Evolutionary conservation across 2,113 vertebrate species (phyloP).

Genomic region (Carlito syrichta): DNA sequence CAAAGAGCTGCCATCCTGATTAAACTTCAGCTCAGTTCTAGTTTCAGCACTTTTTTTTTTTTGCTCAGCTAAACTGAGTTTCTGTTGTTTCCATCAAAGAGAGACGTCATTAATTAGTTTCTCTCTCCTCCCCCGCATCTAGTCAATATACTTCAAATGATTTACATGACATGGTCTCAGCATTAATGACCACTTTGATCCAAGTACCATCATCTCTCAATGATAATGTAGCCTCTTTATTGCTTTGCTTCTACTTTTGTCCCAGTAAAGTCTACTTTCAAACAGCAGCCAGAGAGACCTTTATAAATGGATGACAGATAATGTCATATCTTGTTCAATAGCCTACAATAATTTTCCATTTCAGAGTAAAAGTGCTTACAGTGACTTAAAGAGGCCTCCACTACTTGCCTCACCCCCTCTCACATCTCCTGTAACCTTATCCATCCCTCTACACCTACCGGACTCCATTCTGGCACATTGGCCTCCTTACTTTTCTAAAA

Average conservation of each 20-base stretch:
- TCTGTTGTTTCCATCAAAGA: neutral
- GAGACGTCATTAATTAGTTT: neutral
- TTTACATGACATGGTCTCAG: neutral
- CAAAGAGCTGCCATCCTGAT: neutral
- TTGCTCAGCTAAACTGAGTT: neutral
- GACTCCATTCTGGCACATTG: neutral
- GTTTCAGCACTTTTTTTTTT: neutral
- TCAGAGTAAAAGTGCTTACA: neutral
- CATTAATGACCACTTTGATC: neutral
- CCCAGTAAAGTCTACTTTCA: neutral
- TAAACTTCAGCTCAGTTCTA: neutral
- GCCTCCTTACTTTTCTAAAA: neutral
- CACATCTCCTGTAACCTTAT: neutral
- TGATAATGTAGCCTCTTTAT: neutral
- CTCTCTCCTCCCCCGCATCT: neutral
- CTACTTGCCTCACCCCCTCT: neutral
- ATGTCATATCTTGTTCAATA: neutral
- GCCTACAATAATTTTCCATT: neutral
- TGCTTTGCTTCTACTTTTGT: neutral
- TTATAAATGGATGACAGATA: neutral
- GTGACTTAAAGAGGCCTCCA: neutral
- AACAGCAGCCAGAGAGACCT: neutral
- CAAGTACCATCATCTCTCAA: neutral
- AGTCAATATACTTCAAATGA: neutral
- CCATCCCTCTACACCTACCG: neutral